phyloP scores from a whole-genome alignment of 2,113 vertebrate species.

The Osmerus mordax region DNA sequence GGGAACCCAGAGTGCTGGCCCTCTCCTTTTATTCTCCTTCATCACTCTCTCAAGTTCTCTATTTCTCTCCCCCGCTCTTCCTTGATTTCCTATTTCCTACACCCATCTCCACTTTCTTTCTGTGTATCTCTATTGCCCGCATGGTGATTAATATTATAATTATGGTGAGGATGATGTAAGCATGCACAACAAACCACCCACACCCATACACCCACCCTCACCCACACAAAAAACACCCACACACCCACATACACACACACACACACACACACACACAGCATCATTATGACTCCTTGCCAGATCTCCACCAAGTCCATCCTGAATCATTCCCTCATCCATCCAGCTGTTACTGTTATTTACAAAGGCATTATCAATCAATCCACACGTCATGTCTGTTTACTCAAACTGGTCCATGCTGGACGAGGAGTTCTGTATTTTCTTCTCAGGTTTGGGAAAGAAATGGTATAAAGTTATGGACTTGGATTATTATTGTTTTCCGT shows the following conservation, averaged over 20 bases:
- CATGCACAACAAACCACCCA: too few species aligned
- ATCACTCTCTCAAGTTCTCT: not conserved
- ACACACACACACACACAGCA: too few species aligned
- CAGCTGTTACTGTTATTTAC: conserved; percentile 3
- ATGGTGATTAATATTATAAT: too few species aligned
- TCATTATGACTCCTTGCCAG: not conserved
- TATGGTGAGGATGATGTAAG: too few species aligned
- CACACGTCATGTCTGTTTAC: not conserved
- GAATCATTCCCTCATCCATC: conserved; percentile 1
- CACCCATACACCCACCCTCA: too few species aligned
- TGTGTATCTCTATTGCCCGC: too few species aligned
- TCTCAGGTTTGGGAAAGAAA: too few species aligned
- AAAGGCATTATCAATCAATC: not conserved
- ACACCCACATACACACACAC: not conserved
- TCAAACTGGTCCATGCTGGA: not conserved
- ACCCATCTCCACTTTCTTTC: too few species aligned
- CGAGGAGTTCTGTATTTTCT: not conserved
- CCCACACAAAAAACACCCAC: not conserved
- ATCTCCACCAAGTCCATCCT: not conserved
- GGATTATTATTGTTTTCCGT: too few species aligned
- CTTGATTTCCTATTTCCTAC: too few species aligned
- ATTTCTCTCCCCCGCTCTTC: not conserved
- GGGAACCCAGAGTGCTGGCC: conserved; percentile 19
- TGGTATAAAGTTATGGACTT: too few species aligned
- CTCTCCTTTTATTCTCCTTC: not conserved